Conservation (phyloP, 1,140 invertebrate genomes). For the Paracyclopina nana region DNA sequence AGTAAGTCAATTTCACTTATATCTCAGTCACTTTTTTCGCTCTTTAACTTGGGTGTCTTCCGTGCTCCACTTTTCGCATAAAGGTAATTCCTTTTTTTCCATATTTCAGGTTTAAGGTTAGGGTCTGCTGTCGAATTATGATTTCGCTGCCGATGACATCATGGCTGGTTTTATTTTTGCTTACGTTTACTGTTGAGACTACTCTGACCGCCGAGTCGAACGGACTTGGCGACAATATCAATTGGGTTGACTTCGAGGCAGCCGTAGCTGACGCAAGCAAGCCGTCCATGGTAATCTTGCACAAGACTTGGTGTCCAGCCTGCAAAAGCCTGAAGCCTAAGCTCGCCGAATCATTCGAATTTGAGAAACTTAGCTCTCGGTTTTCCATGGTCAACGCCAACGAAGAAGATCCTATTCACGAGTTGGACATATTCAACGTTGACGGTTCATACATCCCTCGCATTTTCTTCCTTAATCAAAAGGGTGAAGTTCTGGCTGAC, state of each 20-base stretch:
- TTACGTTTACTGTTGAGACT: no score
- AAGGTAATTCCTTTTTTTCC: no score
- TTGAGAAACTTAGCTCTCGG: not conserved
- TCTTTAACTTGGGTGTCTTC: no score
- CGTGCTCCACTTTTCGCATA: no score
- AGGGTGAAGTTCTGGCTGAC: not conserved
- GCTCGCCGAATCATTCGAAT: not conserved
- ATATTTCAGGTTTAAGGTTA: no score
- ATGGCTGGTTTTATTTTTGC: no score
- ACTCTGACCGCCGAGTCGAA: not conserved
- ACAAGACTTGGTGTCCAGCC: not conserved
- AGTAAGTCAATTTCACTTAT: no score
- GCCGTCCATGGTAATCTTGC: slow-evolving; percentile 1
- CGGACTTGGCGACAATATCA: not conserved
- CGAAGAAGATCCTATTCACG: not conserved
- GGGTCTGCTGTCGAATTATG: no score
- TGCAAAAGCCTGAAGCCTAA: not conserved
- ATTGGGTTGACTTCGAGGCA: not conserved
- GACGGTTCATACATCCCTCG: slow-evolving; percentile 2
- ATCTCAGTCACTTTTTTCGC: no score
- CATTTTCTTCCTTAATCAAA: not conserved
- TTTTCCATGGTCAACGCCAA: not conserved
- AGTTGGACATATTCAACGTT: not conserved
- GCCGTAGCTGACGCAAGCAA: not conserved
- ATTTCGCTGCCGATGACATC: no score